Evolutionary conservation across 53 echinoderm and acorn worm species (phyloP), one percentile per base, ranked within the genome.

Genomic region (Zoroaster sp.): DNA sequence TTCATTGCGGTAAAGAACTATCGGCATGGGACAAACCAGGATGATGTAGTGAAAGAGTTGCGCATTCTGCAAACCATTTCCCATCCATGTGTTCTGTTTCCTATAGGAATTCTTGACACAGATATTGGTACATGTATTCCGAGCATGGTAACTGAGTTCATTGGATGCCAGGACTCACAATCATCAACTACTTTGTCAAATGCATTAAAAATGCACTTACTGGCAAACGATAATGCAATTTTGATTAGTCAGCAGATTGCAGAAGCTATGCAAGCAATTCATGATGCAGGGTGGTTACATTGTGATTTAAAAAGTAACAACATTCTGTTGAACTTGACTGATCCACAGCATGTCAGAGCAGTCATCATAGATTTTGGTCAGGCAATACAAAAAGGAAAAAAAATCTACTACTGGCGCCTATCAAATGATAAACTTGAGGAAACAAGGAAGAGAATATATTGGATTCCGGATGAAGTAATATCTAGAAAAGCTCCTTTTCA

Each of bases 101-200:
- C 72, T 72, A 72, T 37, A 72, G 72, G 72, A 72, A 72, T 72
- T 35, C 72, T 72, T 72, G 72, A 72, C 39, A 35, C 72, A 72
- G 72, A 72, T 72, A 72, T 37, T 72, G 72, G 37, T 72, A 35
- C 72, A 39, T 72, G 40, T 72, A 35, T 72, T 72, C 72, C 72
- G 72, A 72, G 72, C 72, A 72, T 72, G 72, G 72, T 72, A 35
- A 72, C 72, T 72, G 72, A 72, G 72, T 72, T 72, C 72, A 72
- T 40, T 38, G 72, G 72, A 38, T 72, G 72, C 72, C 40, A 72
- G 72, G 72, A 72, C 12, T 72, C 72, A 72, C 72, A 72, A 36
- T 72, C 72, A 72, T 72, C 72, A 72, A 72, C 40, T 39, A 72
- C 72, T 38, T 72, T 72, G 72, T 72, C 33, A 1, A 39, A 35